Evolutionary conservation across 2,113 vertebrate species (phyloP), one percentile per base, ranked within the genome.

Genomic region (Monopterus albus): DNA sequence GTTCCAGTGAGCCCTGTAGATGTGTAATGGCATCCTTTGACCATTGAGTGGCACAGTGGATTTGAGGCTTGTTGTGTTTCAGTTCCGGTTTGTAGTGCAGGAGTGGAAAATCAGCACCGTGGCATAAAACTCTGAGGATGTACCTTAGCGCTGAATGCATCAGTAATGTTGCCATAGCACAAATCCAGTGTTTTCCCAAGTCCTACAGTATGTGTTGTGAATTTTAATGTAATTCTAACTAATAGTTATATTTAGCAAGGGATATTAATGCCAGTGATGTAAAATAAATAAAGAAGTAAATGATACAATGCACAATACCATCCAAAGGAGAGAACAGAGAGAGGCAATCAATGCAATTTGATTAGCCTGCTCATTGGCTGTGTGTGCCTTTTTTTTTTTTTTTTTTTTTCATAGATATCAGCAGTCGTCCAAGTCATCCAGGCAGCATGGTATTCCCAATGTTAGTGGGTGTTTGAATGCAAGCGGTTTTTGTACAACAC

Each of bases 281-380:
- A n/a, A n/a, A n/a, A n/a, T n/a, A 69, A 86, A 73, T 40, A 40
- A 63, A 67, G 23, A 58, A 73, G 66, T 67, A 38, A 55, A 51
- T 67, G 33, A 55, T 64, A 49, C 59, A 72, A 63, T 61, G 59
- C 50, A 63, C 56, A 61, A 21, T 58, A 49, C 45, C 4, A 3
- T 55, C 58, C 66, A 69, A 71, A 56, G 36, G 45, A 65, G 71
- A 71, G 40, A 70, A 72, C 42, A 66, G 18, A 80, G 62, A 51
- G 36, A 68, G 25, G 59, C 77, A 79, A 83, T 87, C 74, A 72
- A 42, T 62, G 62, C 78, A 79, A 78, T 89, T 71, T 81, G 78
- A 89, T 90, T 88, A 89, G 80, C 58, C 65, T 76, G 67, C 77
- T 83, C 65, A 79, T 82, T 83, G 81, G 65, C 77, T 69, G 52